Percentiles rank a stretch among this genome's conserved stretches.
Conservation (phyloP, 2,113 vertebrate species). For the Podarcis cretensis region DNA sequence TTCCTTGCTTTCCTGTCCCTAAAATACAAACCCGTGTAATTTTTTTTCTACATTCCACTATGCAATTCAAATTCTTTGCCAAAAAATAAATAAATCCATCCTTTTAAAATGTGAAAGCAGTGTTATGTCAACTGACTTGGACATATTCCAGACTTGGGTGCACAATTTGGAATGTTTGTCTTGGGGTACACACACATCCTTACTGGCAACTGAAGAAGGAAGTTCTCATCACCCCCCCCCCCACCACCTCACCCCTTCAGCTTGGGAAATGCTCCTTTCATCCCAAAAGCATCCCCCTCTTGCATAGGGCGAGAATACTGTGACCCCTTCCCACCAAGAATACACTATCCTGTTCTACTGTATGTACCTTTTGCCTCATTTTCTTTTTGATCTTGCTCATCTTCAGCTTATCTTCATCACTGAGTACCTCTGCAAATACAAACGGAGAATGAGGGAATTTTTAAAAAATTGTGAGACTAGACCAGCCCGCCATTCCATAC, state of each 20-base stretch:
- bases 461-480: neutral
- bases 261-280: neutral
- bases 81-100: neutral
- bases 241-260: too few species aligned
- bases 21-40: neutral
- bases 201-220: neutral
- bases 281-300: neutral
- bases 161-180: neutral
- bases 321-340: neutral
- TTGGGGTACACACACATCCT: neutral
- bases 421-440: constrained; percentile 82
- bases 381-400: constrained; percentile 94
- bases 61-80: neutral
- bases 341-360: neutral
- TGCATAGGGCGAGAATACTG: neutral
- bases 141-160: neutral
- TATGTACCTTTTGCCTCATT: constrained; percentile 87
- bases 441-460: neutral
- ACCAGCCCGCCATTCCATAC: neutral
- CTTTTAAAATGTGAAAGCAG: neutral
- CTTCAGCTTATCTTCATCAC: constrained; percentile 91
- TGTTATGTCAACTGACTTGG: neutral
- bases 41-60: neutral
- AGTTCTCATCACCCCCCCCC: too few species aligned
- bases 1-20: neutral